phyloP scores from a whole-genome alignment of 2,797 vertebrate genomes.

The Sebastes matsubarae region DNA sequence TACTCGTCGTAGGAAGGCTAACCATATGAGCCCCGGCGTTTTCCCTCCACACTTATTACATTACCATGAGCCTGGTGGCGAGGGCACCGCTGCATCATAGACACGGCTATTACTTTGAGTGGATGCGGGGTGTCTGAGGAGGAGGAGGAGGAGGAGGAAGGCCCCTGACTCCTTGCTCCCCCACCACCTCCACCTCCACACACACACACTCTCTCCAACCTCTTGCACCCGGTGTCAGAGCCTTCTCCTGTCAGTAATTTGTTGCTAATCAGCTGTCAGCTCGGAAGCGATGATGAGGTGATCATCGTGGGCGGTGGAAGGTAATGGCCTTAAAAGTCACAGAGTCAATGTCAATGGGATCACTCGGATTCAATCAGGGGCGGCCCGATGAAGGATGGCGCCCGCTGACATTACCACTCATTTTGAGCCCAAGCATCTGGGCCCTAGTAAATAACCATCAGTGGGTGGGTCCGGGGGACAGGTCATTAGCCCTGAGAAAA shows the following conservation, averaged over 20 bases:
- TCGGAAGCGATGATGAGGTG: slow-evolving; percentile 91
- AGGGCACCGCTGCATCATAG: slow-evolving; percentile 37
- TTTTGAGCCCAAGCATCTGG: slow-evolving; percentile 99
- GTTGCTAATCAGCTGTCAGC: slow-evolving; percentile 99
- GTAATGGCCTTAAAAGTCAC: slow-evolving; percentile 99
- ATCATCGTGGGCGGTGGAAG: slow-evolving; percentile 90
- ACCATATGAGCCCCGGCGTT: slow-evolving; percentile 33
- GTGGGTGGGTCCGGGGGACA: slow-evolving; percentile 98
- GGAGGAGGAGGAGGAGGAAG: background rate
- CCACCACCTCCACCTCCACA: background rate
- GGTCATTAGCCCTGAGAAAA: slow-evolving; percentile 99
- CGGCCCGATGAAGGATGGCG: slow-evolving; percentile 91
- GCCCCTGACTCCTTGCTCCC: slow-evolving; percentile 37
- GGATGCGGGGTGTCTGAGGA: slow-evolving; percentile 8
- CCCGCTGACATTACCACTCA: slow-evolving; percentile 99
- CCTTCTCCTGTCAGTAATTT: slow-evolving; percentile 91
- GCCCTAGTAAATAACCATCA: slow-evolving; percentile 99
- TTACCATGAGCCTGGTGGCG: slow-evolving; percentile 54
- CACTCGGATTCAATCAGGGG: slow-evolving; percentile 96
- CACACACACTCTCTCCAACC: slow-evolving; percentile 20
- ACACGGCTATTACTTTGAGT: slow-evolving; percentile 60
- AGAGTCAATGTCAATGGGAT: slow-evolving; percentile 99
- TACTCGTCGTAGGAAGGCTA: slow-evolving; percentile 15
- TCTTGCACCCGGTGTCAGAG: slow-evolving; percentile 76
- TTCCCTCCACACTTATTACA: slow-evolving; percentile 58